Percentiles rank a stretch among this genome's conserved stretches.
Conservation (phyloP, 2,113 vertebrate species). For the Thinocorus orbignyianus region DNA sequence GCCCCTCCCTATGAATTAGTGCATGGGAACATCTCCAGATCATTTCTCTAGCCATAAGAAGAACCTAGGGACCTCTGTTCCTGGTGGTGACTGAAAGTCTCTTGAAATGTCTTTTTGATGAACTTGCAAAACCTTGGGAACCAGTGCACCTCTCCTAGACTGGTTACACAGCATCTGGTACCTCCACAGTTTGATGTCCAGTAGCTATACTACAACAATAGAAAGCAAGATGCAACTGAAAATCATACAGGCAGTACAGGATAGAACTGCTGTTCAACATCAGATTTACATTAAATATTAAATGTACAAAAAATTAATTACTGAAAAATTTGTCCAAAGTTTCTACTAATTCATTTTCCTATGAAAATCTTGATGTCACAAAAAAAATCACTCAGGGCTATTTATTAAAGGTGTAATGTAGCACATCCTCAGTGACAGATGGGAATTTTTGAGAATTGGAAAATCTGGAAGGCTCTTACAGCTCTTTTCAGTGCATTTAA, state of each 20-base stretch:
- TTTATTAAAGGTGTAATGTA: not conserved
- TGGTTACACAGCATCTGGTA: not conserved
- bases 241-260: not conserved
- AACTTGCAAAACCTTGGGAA: accelerated
- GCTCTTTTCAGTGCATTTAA: not conserved
- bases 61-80: not conserved
- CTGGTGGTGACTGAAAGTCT: not conserved
- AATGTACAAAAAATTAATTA: not conserved
- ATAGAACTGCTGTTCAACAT: not conserved
- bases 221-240: not conserved
- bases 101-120: not conserved
- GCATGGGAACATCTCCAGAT: not conserved
- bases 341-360: not conserved
- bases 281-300: not conserved
- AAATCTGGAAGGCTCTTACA: not conserved
- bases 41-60: not conserved
- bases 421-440: not conserved
- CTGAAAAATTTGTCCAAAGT: not conserved
- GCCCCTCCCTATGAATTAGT: not conserved
- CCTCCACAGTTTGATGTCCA: not conserved
- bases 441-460: not conserved
- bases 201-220: not conserved
- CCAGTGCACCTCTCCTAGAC: not conserved
- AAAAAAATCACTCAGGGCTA: not conserved
- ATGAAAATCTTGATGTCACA: not conserved